phyloP scores from a whole-genome alignment of 2,888 invertebrate species.

The Drosophila anomalata region DNA sequence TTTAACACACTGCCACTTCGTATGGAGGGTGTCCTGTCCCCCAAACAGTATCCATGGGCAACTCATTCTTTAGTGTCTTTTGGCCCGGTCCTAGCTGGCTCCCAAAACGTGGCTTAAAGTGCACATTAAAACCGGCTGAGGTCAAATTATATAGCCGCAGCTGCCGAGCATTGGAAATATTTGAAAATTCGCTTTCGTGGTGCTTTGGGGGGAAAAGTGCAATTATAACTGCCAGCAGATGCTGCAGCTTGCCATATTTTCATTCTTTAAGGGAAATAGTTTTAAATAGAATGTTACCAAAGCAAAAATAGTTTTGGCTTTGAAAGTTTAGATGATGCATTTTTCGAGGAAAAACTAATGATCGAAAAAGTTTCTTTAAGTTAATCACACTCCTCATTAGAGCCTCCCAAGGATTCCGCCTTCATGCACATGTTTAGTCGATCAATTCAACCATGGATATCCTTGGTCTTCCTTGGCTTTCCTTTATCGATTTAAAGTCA shows the following conservation, averaged over 20 bases:
- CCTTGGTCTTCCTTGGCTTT: neutral
- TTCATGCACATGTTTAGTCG: neutral
- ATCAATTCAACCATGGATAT: conserved; percentile 7
- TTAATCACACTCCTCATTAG: too few relatives aligned
- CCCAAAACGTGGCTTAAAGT: conserved; percentile 27
- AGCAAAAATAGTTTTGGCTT: neutral
- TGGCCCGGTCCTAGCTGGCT: conserved; percentile 11
- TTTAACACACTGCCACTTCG: neutral
- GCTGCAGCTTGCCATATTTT: conserved; percentile 14
- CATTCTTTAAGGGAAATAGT: conserved; percentile 23
- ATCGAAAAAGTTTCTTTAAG: neutral
- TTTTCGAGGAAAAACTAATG: neutral
- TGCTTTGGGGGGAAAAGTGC: conserved; percentile 19
- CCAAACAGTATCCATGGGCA: conserved; percentile 8
- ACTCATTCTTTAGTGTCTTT: conserved; percentile 6
- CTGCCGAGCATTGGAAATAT: conserved; percentile 28
- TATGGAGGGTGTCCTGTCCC: neutral
- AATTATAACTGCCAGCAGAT: conserved; percentile 32
- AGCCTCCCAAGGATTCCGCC: neutral
- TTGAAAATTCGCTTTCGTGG: conserved; percentile 8
- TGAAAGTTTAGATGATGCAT: neutral
- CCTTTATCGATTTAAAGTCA: conserved; percentile 36
- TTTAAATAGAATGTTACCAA: conserved; percentile 8
- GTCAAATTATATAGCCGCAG: conserved; percentile 27
- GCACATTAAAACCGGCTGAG: conserved; percentile 35